Conservation (phyloP, 2,888 invertebrate genomes). For the Pasiphila rectangulata region DNA sequence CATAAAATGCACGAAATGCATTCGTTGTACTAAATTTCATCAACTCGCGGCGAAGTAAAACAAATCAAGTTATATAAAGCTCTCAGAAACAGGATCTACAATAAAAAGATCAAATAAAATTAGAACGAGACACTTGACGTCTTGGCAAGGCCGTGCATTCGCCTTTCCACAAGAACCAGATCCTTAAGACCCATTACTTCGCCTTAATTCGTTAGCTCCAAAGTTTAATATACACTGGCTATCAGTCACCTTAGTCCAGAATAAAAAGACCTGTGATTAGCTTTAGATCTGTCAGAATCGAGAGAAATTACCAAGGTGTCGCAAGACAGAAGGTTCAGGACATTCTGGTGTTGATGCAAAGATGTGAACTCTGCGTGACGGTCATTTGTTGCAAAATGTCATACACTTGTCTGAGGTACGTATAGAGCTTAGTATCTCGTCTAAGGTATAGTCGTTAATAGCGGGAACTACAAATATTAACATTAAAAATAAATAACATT, state of each 20-base stretch:
- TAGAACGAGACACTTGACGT: slow-evolving; percentile 13
- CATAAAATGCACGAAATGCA: no score
- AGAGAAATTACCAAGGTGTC: slow-evolving; percentile 2
- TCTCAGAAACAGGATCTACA: neutral
- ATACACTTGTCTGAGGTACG: no score
- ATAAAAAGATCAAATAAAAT: slow-evolving; percentile 1
- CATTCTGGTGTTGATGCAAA: slow-evolving; percentile 18
- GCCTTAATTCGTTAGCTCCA: neutral
- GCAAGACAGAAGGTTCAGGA: slow-evolving; percentile 12
- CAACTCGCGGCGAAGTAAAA: no score
- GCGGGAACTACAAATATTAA: no score
- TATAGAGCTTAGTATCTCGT: no score
- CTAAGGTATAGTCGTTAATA: no score
- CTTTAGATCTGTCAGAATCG: slow-evolving; percentile 5
- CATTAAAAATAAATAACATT: no score
- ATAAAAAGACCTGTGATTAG: slow-evolving; percentile 25
- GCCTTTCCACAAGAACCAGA: slow-evolving; percentile 35
- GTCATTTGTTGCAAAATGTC: slow-evolving; percentile 23
- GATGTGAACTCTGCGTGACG: slow-evolving; percentile 27
- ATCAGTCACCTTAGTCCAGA: slow-evolving; percentile 13
- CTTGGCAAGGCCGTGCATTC: slow-evolving; percentile 52
- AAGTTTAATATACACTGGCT: slow-evolving; percentile 16
- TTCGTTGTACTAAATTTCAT: no score
- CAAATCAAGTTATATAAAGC: neutral
- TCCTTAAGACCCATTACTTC: slow-evolving; percentile 5